A percentile compares a stretch with the other conserved stretches of the same genome.
Conservation (phyloP, 2,888 invertebrate genomes). For the Sminthurinus aureus region DNA sequence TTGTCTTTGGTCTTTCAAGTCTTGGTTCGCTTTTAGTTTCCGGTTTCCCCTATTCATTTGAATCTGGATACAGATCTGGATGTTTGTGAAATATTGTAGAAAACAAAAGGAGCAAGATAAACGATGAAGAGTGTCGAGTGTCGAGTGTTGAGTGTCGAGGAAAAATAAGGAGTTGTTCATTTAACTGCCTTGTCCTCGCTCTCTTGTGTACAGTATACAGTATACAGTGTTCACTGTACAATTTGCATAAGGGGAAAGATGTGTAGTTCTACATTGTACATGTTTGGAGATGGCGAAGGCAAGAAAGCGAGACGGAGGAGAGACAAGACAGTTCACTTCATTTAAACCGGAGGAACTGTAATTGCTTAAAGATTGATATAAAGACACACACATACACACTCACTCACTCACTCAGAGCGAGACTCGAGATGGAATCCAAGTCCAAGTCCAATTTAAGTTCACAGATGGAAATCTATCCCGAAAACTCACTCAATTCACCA, state of each 20-base stretch:
- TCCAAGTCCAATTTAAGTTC: constrained; percentile 32
- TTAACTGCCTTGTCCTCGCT: neutral
- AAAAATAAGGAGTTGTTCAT: neutral
- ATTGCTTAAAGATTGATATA: neutral
- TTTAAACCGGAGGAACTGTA: neutral
- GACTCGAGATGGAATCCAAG: constrained; percentile 24
- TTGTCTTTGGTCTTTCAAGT: neutral
- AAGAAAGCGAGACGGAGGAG: constrained; percentile 19
- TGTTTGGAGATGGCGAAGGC: neutral
- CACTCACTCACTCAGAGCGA: neutral
- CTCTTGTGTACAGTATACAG: neutral
- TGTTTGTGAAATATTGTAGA: constrained; percentile 31
- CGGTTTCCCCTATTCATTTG: too few species aligned
- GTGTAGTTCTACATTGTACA: neutral
- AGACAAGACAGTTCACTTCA: neutral
- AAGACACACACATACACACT: neutral
- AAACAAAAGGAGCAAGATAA: neutral
- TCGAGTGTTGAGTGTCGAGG: neutral
- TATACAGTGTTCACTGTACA: neutral
- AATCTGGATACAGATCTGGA: neutral
- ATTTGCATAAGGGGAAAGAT: neutral
- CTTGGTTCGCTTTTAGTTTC: too few species aligned
- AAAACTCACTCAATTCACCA: constrained; percentile 34
- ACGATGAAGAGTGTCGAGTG: neutral
- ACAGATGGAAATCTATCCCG: constrained; percentile 34